Evolutionary conservation across 2,888 invertebrate species (phyloP).

Genomic region (Platycnemis pennipes): DNA sequence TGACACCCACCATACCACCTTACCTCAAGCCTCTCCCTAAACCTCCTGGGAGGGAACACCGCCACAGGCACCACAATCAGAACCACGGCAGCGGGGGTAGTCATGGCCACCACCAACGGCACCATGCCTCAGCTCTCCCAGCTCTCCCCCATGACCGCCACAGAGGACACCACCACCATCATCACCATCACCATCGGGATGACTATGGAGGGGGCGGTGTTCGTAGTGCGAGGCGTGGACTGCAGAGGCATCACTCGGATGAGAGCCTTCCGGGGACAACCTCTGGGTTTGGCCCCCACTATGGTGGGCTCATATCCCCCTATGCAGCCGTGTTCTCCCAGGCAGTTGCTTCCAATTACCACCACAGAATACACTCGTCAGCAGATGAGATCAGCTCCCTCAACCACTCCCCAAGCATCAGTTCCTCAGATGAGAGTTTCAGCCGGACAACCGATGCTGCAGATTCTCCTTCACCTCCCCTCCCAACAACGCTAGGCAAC

Average conservation of each 20-base stretch:
- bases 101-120: slow-evolving; percentile 69
- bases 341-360: slow-evolving; percentile 74
- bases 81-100: slow-evolving; percentile 77
- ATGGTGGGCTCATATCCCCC: slow-evolving; percentile 71
- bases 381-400: slow-evolving; percentile 91
- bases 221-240: slow-evolving; percentile 71
- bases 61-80: slow-evolving; percentile 74
- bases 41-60: slow-evolving; percentile 79
- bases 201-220: slow-evolving; percentile 73
- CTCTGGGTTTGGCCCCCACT: slow-evolving; percentile 65
- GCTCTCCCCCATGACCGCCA: slow-evolving; percentile 70
- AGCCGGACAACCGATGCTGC: slow-evolving; percentile 89
- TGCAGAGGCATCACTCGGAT: slow-evolving; percentile 85
- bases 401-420: slow-evolving; percentile 90
- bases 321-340: slow-evolving; percentile 70
- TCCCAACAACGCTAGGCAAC: slow-evolving; percentile 78
- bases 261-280: slow-evolving; percentile 83
- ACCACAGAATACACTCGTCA: slow-evolving; percentile 87
- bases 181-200: slow-evolving; percentile 71
- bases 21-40: slow-evolving; percentile 83
- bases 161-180: slow-evolving; percentile 71
- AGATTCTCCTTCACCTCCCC: slow-evolving; percentile 80
- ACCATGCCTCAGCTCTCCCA: slow-evolving; percentile 60
- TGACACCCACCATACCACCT: slow-evolving; percentile 76
- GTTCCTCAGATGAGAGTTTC: slow-evolving; percentile 92